Evolutionary conservation across 92 coral and sea anemone species (phyloP), one percentile per base, ranked within the genome.

Genomic region (Heteractis magnifica): DNA sequence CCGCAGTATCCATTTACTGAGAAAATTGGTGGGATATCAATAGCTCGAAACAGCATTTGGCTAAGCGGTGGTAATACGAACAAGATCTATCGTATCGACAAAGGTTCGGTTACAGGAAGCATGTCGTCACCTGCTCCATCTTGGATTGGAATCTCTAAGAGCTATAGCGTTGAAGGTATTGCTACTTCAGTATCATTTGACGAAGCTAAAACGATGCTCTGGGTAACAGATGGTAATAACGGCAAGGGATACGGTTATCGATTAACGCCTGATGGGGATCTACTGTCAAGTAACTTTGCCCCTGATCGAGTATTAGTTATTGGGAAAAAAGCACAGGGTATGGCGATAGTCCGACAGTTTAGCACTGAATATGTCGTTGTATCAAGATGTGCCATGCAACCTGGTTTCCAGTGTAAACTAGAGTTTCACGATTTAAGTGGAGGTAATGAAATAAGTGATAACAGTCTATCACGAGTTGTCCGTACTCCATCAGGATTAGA

Each of bases 401-500:
- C 94, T 79, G 98, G 95, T 10, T 85, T 48, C 79, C 95, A 90
- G 23, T 94, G 98, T 81, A 92, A 77, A 65, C 83, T 94, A 8
- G 98, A 94, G 79, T 94, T 92, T 71, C 94, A 94, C 85, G 85
- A 89, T 48, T 64, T 94, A 18, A 86, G 72, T 34, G 75, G 51
- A 3, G 90, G 92, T 5, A 74, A 88, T 19, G 91, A 81, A 70
- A 51, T 84, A 0, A 59, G 89, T 6, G 90, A 90, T 56, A 79
- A 77, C 51, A 83, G 86, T 5, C 72, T 86, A 1, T 85, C 88
- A 11, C 76, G 98, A 52, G 95, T 92, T 11, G 94, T 94, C 16
- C 91, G 98, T 51, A 92, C 94, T 52, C 98, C 98, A 34, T 90
- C 90, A 56, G 98, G 98, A 18, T 87, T 94, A 18, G 95, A 94